phyloP scores from a whole-genome alignment of 2,113 vertebrate genomes.

The Xiphias gladius region DNA sequence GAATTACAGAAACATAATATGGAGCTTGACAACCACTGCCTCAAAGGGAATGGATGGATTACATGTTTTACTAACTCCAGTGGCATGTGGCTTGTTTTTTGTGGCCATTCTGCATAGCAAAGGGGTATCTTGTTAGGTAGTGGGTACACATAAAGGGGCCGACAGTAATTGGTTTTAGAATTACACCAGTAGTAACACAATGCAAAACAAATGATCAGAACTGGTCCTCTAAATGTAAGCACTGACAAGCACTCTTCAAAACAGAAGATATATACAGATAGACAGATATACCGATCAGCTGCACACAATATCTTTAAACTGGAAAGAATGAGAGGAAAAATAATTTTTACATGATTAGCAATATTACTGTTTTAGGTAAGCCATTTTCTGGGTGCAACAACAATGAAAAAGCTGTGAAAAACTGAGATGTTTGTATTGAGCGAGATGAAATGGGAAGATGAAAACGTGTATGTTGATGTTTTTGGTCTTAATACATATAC shows the following conservation, averaged over 20 bases:
- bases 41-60: conserved; percentile 6
- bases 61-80: conserved; percentile 2
- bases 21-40: conserved; percentile 1
- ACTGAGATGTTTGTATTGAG: neutral
- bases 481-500: neutral
- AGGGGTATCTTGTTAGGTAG: neutral
- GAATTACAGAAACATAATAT: conserved; percentile 1
- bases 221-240: neutral
- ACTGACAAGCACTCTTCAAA: neutral
- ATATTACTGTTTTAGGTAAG: neutral
- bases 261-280: too few species aligned
- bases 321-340: neutral
- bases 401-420: neutral
- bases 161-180: neutral
- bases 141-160: neutral
- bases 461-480: neutral
- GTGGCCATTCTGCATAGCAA: conserved; percentile 11
- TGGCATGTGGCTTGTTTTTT: conserved; percentile 6
- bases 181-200: neutral
- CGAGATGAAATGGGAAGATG: too few species aligned
- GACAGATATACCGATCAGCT: neutral
- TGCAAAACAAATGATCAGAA: neutral
- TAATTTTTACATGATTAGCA: neutral
- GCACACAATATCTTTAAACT: neutral
- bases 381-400: neutral